Evolutionary conservation across 2,888 invertebrate genomes (phyloP).

Genomic region (Andrena trimmerana): DNA sequence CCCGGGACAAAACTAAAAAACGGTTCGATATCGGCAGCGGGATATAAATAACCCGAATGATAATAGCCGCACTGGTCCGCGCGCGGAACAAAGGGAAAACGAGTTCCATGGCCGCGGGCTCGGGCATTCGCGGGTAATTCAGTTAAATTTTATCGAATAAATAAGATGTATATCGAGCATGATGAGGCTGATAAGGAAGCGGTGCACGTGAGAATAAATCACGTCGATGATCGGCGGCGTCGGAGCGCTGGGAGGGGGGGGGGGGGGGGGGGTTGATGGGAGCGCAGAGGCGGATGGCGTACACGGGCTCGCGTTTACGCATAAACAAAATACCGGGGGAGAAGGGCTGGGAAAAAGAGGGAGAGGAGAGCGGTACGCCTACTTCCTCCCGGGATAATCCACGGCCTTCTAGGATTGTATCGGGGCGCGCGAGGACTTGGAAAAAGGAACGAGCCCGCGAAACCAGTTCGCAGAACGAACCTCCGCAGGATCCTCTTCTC

Average conservation of each 20-base stretch:
- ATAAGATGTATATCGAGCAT: not conserved
- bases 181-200: not conserved
- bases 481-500: constrained; percentile 59
- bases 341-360: constrained; percentile 12
- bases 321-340: constrained; percentile 35
- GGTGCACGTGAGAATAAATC: not conserved
- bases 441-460: constrained; percentile 45
- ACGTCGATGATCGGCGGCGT: not conserved
- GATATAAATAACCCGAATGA: too few relatives aligned
- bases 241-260: too few relatives aligned
- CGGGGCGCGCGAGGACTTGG: not conserved
- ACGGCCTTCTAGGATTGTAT: constrained; percentile 44
- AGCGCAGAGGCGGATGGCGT: not conserved
- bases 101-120: not conserved
- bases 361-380: constrained; percentile 39
- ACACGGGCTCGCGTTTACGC: not conserved
- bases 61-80: too few relatives aligned
- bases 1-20: too few relatives aligned
- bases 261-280: not conserved
- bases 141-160: not conserved
- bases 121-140: not conserved
- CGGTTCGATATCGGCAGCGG: too few relatives aligned
- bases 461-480: constrained; percentile 65
- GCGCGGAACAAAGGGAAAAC: not conserved
- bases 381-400: constrained; percentile 60